Evolutionary conservation across 1,140 invertebrate genomes (phyloP).

Genomic region (Bombus ignitus): DNA sequence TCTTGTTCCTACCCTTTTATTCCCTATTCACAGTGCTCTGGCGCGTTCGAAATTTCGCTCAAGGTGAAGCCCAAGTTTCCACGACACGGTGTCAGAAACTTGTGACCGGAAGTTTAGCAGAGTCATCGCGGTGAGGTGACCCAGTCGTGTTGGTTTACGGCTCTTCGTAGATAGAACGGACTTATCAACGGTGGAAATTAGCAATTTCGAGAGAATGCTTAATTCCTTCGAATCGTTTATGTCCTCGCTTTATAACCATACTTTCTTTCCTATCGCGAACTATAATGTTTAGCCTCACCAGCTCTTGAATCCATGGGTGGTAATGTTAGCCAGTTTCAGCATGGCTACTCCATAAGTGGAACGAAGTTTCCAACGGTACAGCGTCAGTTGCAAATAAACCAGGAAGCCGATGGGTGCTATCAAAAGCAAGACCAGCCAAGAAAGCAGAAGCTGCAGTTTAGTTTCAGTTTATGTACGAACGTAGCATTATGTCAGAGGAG

Average conservation of each 20-base stretch:
- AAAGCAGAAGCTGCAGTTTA: not conserved
- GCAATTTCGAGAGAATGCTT: not conserved
- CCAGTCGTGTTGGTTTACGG: not conserved
- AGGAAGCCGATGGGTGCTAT: slow-evolving; percentile 15
- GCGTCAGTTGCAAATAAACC: slow-evolving; percentile 32
- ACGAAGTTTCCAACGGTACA: not conserved
- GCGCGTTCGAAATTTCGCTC: slow-evolving; percentile 24
- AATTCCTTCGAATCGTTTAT: not conserved
- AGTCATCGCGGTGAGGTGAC: slow-evolving; percentile 1
- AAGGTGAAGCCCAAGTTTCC: slow-evolving; percentile 55
- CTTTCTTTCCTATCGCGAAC: not conserved
- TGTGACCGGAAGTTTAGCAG: slow-evolving; percentile 54
- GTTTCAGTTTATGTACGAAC: slow-evolving; percentile 20
- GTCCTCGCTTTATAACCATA: not conserved
- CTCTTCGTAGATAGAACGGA: not conserved
- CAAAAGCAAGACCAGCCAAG: slow-evolving; percentile 21
- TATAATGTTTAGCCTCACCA: not conserved
- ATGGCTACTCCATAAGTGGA: not conserved
- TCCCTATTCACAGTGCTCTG: not conserved
- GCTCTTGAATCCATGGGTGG: not conserved
- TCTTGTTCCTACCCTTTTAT: not conserved
- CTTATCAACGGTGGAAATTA: not conserved
- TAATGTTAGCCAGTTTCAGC: not conserved
- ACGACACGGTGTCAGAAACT: slow-evolving; percentile 42
- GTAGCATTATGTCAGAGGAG: not conserved